phyloP scores from a whole-genome alignment of 2,888 invertebrate genomes.

The Molanna angustata region DNA sequence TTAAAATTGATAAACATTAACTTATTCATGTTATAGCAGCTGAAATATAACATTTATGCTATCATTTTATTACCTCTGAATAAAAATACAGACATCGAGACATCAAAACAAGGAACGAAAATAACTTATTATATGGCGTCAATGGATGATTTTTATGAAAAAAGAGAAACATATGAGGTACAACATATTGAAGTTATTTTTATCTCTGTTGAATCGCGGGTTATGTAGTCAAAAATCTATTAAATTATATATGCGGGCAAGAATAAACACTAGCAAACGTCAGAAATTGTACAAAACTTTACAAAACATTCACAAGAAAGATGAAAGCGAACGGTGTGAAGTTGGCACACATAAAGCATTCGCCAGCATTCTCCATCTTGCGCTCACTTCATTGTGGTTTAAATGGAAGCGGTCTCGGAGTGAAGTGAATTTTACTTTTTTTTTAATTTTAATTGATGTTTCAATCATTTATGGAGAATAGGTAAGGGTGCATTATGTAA shows the following conservation, averaged over 20 bases:
- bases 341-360: conserved; percentile 10
- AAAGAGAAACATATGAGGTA: conserved; percentile 7
- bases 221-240: no score
- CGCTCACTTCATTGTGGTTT: conserved; percentile 23
- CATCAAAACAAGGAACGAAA: no score
- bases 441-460: conserved; percentile 18
- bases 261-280: conserved; percentile 8
- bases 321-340: conserved; percentile 10
- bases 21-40: no score
- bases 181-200: conserved; percentile 20
- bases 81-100: no score
- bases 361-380: no score
- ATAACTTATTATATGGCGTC: not conserved
- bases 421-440: conserved; percentile 17
- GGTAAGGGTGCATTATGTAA: no score
- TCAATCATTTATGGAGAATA: conserved; percentile 16
- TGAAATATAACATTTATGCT: no score
- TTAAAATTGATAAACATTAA: no score
- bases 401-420: conserved; percentile 24
- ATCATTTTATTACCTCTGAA: no score
- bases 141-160: conserved; percentile 7
- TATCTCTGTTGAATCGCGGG: conserved; percentile 8
- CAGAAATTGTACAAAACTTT: conserved; percentile 15
- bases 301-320: no score
- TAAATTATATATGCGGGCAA: conserved; percentile 8